Evolutionary conservation across 2,797 vertebrate species (phyloP).

Genomic region (Miichthys miiuy): DNA sequence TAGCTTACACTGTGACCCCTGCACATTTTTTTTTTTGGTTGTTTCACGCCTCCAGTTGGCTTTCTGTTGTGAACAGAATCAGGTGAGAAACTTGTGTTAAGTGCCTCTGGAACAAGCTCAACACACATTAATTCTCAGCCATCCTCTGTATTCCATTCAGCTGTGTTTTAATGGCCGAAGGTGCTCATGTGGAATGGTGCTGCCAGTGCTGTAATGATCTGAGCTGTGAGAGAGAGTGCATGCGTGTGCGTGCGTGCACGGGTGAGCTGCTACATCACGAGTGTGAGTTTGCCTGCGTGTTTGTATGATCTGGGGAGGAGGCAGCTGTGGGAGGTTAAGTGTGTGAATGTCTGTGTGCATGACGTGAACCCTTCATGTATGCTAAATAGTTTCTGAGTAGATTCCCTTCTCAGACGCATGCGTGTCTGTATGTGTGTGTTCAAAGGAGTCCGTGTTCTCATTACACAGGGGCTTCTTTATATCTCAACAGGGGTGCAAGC

Average conservation of each 20-base stretch:
- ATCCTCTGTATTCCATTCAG: slow-evolving; percentile 47
- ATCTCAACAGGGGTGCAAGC: slow-evolving; percentile 30
- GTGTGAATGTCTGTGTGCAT: neutral
- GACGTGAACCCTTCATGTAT: slow-evolving; percentile 10
- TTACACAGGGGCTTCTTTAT: slow-evolving; percentile 43
- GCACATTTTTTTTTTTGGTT: neutral
- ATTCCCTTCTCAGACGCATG: neutral
- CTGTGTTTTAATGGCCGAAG: slow-evolving; percentile 49
- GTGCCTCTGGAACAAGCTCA: slow-evolving; percentile 21
- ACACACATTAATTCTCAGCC: slow-evolving; percentile 33
- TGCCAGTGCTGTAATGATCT: slow-evolving; percentile 49
- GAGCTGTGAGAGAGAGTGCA: slow-evolving; percentile 7
- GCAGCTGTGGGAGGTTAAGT: slow-evolving; percentile 1
- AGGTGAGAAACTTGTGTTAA: slow-evolving; percentile 10
- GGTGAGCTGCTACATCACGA: neutral
- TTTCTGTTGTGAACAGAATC: slow-evolving; percentile 14
- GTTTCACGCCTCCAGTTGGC: neutral
- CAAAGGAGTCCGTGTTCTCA: slow-evolving; percentile 42
- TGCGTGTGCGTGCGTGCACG: neutral
- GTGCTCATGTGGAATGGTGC: slow-evolving; percentile 48
- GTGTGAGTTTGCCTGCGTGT: slow-evolving; percentile 7
- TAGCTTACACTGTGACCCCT: neutral
- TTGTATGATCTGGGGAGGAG: slow-evolving; percentile 1
- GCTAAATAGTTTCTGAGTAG: slow-evolving; percentile 12
- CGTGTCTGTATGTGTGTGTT: neutral